phyloP scores from a whole-genome alignment of 1,140 invertebrate species.

The Drosophila novamexicana region DNA sequence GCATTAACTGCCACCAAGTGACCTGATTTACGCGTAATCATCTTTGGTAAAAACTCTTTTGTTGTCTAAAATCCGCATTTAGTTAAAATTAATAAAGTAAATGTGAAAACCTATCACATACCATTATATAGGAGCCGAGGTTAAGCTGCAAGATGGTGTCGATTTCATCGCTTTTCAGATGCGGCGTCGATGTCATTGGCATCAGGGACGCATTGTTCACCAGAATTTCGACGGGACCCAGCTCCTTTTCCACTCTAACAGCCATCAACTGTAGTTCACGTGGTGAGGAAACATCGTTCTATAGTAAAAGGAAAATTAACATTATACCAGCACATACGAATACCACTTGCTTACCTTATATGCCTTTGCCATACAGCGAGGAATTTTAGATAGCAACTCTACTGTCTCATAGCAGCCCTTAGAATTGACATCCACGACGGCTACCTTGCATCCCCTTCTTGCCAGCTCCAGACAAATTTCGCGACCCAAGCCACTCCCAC shows the following conservation, averaged over 20 bases:
- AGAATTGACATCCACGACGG: constrained; percentile 80
- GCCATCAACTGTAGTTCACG: constrained; percentile 78
- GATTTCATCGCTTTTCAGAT: constrained; percentile 74
- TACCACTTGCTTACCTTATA: constrained; percentile 69
- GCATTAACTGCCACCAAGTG: constrained; percentile 80
- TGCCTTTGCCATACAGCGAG: constrained; percentile 68
- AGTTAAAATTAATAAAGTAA: not conserved
- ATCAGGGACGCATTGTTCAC: constrained; percentile 83
- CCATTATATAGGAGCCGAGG: constrained; percentile 80
- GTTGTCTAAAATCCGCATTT: constrained; percentile 57
- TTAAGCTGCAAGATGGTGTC: constrained; percentile 79
- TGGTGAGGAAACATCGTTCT: constrained; percentile 82
- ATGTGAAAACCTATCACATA: constrained; percentile 11
- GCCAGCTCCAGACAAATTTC: constrained; percentile 79
- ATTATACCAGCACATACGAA: not conserved
- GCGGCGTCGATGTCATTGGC: constrained; percentile 78
- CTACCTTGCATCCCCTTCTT: constrained; percentile 76
- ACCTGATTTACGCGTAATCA: constrained; percentile 76
- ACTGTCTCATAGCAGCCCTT: constrained; percentile 80
- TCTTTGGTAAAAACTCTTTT: constrained; percentile 80
- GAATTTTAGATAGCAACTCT: constrained; percentile 67
- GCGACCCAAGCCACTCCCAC: constrained; percentile 79
- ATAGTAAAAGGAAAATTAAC: not conserved
- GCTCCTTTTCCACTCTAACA: constrained; percentile 76
- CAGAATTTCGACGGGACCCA: constrained; percentile 80